These are phyloP conservation scores for Cynopterus brachyotis DNA, from an alignment of 2,113 vertebrate species.

Conservation along the genomic window DNA sequence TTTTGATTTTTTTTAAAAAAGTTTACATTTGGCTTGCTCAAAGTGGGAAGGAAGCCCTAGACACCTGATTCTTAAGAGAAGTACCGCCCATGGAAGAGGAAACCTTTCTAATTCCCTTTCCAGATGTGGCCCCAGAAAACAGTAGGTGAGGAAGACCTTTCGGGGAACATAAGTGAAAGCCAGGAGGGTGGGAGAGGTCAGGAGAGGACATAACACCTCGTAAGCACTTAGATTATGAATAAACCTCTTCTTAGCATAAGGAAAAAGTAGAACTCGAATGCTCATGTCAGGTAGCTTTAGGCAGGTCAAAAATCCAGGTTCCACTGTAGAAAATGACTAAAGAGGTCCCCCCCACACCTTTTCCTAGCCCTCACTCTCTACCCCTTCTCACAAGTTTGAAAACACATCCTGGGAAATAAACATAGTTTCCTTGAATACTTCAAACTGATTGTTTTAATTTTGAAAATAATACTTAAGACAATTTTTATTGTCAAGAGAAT, in stretches of 20 bases:
- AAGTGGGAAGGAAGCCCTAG: background rate
- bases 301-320: background rate
- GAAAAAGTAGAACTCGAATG: background rate
- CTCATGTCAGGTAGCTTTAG: background rate
- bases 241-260: background rate
- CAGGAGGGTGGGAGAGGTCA: background rate
- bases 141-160: background rate
- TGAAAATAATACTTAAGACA: constrained; percentile 63
- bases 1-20: background rate
- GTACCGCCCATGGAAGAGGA: background rate
- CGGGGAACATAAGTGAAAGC: background rate
- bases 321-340: background rate
- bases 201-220: background rate
- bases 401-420: constrained; percentile 72
- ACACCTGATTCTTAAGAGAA: background rate
- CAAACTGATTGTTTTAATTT: constrained; percentile 53
- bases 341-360: background rate
- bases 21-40: background rate
- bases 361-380: background rate
- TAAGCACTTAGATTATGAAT: background rate
- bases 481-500: constrained; percentile 53
- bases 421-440: constrained; percentile 47
- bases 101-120: background rate
- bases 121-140: background rate
- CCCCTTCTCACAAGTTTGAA: constrained; percentile 48